Base-by-base conservation (phyloP, 2,888 invertebrate species). In the Cheilosia soror region DNA sequence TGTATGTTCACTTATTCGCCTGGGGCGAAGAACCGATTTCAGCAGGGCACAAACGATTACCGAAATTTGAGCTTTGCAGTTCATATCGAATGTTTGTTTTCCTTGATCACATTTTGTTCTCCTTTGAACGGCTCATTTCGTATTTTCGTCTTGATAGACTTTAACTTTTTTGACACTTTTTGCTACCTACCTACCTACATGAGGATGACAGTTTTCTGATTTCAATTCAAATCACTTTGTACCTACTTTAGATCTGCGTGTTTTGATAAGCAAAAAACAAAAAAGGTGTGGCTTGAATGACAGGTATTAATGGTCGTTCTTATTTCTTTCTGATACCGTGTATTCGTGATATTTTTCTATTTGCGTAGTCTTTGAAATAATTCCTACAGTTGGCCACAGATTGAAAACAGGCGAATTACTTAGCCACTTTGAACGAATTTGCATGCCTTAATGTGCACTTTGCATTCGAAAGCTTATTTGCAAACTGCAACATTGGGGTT, bases 241-340 rank as follows among this genome's bases (percentile, higher is more conserved):
- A 47, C 47, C 3, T 47, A 15, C 44, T 6, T 6, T 20, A 15
- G 47, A 47, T 47, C 47, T 47, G 15, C 47, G 15, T 15, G 0
- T 47, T 47, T 47, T 47, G 47, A 47, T 47, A 47, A 15, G 15
- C n/a, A n/a, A 44, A 15, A 15, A 42, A 42, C 6, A 44, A 7
- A 2, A 44, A 44, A 47, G 47, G 47, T 47, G 47, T 47, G 47
- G 20, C 47, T 47, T 47, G 47, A 47, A 47, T 47, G 20, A n/a
- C 20, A 15, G 7, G 9, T 15, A 2, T 44, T 44, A 5, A 44
- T 15, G 47, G 47, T 4, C 20, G 7, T 3, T 20, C 7, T 15
- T 47, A 20, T 7, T 20, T 7, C 3, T 47, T 15, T 20, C 7
- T 44, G n/a, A 20, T 20, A 20, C 15, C 15, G 15, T 47, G 6